phyloP scores from a whole-genome alignment of 2,888 invertebrate species.

The Acronicta aceris region DNA sequence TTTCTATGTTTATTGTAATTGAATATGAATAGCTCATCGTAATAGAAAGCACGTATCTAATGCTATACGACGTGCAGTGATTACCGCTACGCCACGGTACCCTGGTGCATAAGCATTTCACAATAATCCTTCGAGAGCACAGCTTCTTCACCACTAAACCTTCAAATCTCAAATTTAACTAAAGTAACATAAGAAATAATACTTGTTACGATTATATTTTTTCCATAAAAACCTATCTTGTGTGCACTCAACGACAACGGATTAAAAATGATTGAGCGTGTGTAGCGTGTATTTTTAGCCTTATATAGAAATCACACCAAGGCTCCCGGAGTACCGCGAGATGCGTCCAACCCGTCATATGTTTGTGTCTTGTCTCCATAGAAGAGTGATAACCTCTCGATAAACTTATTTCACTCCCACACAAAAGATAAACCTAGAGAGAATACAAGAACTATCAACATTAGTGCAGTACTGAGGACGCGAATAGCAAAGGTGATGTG shows the following conservation, averaged over 20 bases:
- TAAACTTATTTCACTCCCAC: slow-evolving; percentile 60
- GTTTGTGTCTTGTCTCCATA: slow-evolving; percentile 59
- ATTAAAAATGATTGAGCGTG: slow-evolving; percentile 64
- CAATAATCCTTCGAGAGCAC: slow-evolving; percentile 59
- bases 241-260: slow-evolving; percentile 45
- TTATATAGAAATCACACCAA: slow-evolving; percentile 74
- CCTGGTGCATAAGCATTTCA: slow-evolving; percentile 41
- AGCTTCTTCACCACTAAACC: neutral
- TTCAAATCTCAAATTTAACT: neutral
- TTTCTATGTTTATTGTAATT: slow-evolving; percentile 51
- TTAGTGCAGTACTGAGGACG: slow-evolving; percentile 61
- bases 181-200: neutral
- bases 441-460: slow-evolving; percentile 51
- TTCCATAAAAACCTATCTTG: slow-evolving; percentile 3
- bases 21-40: slow-evolving; percentile 59
- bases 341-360: slow-evolving; percentile 64
- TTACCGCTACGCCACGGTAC: slow-evolving; percentile 56
- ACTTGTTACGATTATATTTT: neutral
- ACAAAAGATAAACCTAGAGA: slow-evolving; percentile 47
- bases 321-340: slow-evolving; percentile 64
- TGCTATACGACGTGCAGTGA: slow-evolving; percentile 54
- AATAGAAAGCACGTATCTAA: slow-evolving; percentile 67
- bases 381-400: slow-evolving; percentile 76
- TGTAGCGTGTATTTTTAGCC: slow-evolving; percentile 67
- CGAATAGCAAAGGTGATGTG: slow-evolving; percentile 65